phyloP scores from a whole-genome alignment of 2,113 vertebrate species.

The Rhadina sibilatrix region DNA sequence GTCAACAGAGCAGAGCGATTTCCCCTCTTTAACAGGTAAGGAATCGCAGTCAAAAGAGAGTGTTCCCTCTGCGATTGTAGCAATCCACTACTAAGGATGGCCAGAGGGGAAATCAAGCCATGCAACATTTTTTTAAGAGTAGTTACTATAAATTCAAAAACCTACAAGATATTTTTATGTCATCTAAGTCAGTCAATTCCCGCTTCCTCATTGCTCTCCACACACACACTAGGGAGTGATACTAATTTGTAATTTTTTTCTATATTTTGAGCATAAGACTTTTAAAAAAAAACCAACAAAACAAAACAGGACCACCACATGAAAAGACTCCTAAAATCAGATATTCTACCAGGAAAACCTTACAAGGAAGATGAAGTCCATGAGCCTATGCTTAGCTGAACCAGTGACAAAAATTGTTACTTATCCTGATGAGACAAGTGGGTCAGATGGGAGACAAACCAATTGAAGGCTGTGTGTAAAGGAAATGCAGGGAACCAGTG shows the following conservation, averaged over 20 bases:
- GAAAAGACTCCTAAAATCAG: not conserved
- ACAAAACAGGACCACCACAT: not conserved
- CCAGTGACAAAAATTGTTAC: not conserved
- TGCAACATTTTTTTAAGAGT: not conserved
- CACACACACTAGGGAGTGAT: not conserved
- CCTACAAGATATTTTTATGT: not conserved
- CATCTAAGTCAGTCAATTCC: not conserved
- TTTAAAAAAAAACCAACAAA: fast-evolving
- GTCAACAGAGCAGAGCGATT: not conserved
- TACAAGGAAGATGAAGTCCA: not conserved
- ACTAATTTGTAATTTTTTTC: not conserved
- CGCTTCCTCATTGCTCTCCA: not conserved
- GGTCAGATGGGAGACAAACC: not conserved
- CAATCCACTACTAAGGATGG: not conserved
- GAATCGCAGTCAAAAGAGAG: not conserved
- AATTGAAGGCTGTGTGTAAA: not conserved
- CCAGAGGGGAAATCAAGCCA: not conserved
- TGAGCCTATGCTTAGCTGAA: not conserved
- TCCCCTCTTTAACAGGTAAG: not conserved
- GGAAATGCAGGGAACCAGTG: not conserved
- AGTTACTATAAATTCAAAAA: not conserved
- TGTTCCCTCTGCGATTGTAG: not conserved
- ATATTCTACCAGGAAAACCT: not conserved
- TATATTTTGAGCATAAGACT: not conserved
- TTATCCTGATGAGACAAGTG: not conserved